These are phyloP conservation scores for Dendroctonus ponderosae DNA, from an alignment of 1,140 invertebrate species.

Conservation along the genomic window DNA sequence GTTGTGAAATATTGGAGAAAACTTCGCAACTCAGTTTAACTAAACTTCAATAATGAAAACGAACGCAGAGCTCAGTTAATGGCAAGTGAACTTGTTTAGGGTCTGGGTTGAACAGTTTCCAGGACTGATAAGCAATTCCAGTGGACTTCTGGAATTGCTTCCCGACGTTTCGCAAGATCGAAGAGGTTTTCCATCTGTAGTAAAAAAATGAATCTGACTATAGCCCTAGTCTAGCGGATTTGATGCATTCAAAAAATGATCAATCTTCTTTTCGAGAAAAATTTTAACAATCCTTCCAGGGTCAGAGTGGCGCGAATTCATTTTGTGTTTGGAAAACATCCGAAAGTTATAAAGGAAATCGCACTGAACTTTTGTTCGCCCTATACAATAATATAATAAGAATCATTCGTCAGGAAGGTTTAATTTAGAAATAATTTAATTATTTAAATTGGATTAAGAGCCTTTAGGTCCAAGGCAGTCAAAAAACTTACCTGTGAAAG, in stretches of 20 bases:
- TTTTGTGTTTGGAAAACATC: background rate
- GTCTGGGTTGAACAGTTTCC: background rate
- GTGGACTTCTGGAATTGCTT: background rate
- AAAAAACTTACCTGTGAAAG: background rate
- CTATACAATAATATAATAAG: background rate
- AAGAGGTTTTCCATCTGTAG: background rate
- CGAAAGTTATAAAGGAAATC: background rate
- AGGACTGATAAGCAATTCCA: background rate
- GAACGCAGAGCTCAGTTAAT: background rate
- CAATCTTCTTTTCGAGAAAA: background rate
- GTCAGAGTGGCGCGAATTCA: background rate
- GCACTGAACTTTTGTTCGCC: background rate
- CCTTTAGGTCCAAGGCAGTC: background rate
- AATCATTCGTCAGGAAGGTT: background rate
- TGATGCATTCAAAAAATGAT: background rate
- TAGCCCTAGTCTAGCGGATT: background rate
- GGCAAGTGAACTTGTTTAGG: background rate
- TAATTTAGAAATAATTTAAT: background rate
- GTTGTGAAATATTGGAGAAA: background rate
- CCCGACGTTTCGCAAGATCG: no score
- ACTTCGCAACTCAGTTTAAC: background rate
- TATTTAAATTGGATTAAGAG: background rate
- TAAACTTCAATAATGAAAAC: background rate
- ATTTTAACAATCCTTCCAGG: background rate
- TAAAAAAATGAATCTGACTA: background rate